Base-by-base conservation (phyloP, 2,888 invertebrate genomes). In the Cheilosia impressa region DNA sequence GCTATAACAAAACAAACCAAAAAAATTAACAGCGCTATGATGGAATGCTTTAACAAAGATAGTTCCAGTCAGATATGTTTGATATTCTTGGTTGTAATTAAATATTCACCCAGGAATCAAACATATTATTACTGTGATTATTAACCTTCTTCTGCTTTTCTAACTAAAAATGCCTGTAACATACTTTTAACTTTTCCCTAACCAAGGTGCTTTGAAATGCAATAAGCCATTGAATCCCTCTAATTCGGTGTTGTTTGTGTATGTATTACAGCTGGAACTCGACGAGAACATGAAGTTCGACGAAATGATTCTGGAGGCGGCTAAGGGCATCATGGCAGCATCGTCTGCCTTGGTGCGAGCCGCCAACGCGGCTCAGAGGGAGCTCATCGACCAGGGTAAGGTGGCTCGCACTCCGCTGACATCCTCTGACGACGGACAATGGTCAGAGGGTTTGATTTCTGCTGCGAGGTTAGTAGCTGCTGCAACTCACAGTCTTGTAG, bases 1-100 rank as follows among this genome's bases (percentile, higher is more conserved):
- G 77, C 80, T 66, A 47, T 62, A 66, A 53, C 34, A 43, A 24
- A 58, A 1, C 6, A 7, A 43, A 22, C 15, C 2, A 22, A 58
- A 60, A 41, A 57, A 45, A 69, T 53, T 62, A 80, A 80, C 80
- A 68, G 65, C 76, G 75, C 71, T 76, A 75, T 71, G 58, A 65
- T 75, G 87, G 52, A 78, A 87, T 87, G 73, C 85, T 81, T 77
- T 85, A n/a, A 83, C 57, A 76, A 57, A 88, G 89, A 91, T 89
- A 89, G 89, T 94, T 93, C 93, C 96, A 94, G 95, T 96, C 93
- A 98, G 99, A 99, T 99, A 99, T 99, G 99, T 99, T 99, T 99
- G 99, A 98, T 99, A 99, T 99, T 99, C 99, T 99, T 99, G 99
- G 99, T 99, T 98, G 98, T 97, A 90, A 93, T 93, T 93, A 90